Conservation (phyloP, 1,140 invertebrate species). For the Macrosteles quadrilineatus region DNA sequence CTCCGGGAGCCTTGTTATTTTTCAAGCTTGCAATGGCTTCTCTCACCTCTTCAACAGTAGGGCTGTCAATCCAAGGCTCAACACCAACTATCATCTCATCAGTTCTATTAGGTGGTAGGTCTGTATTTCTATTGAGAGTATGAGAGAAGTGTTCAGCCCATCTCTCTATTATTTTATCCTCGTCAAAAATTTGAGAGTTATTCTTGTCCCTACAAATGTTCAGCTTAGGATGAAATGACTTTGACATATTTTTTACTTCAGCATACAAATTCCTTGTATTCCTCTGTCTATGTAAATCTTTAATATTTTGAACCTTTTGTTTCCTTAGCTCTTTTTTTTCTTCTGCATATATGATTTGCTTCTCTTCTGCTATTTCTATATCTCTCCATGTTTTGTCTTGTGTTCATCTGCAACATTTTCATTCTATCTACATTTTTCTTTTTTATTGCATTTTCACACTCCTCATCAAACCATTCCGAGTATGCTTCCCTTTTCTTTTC, state of each 20-base stretch:
- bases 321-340: not conserved
- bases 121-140: not conserved
- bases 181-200: not conserved
- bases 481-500: not conserved
- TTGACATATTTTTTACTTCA: not conserved
- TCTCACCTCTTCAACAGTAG: slow-evolving; percentile 19
- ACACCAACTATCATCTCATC: not conserved
- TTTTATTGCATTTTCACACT: not conserved
- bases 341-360: not conserved
- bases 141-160: not conserved
- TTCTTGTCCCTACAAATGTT: not conserved
- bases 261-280: not conserved
- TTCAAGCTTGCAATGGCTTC: not conserved
- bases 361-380: not conserved
- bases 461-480: not conserved
- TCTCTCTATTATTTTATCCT: not conserved
- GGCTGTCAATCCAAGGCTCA: not conserved
- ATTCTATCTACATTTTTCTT: not conserved
- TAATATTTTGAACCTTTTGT: not conserved
- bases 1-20: too few relatives aligned
- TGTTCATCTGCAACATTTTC: not conserved
- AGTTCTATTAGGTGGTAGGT: not conserved
- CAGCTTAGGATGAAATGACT: not conserved
- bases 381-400: not conserved
- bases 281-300: not conserved